Evolutionary conservation across 2,797 vertebrate species (phyloP).

Genomic region (Hydrophis major): DNA sequence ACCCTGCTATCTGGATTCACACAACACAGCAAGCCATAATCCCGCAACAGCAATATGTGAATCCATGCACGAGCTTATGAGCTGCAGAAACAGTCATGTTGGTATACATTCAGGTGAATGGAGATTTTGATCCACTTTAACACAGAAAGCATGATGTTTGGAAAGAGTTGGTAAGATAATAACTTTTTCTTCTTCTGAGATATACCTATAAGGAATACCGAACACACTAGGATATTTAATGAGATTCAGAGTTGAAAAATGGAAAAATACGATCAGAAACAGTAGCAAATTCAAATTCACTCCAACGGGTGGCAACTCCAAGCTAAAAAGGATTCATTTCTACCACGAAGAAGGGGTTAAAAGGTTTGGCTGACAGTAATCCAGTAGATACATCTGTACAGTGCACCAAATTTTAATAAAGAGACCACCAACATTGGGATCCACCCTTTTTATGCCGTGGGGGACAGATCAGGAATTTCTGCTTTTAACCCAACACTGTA

Average conservation of each 20-base stretch:
- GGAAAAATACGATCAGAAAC: background rate
- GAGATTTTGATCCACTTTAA: background rate
- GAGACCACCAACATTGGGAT: background rate
- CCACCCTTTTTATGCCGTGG: background rate
- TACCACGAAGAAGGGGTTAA: background rate
- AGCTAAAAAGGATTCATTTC: background rate
- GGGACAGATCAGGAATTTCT: background rate
- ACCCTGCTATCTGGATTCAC: background rate
- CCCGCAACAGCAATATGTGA: background rate
- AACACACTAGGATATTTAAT: background rate
- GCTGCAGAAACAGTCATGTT: background rate
- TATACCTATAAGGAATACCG: background rate
- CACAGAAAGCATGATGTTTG: background rate
- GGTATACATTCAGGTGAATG: background rate
- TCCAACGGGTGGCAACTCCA: background rate
- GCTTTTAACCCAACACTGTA: background rate
- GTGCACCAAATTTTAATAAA: background rate
- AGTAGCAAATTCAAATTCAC: background rate
- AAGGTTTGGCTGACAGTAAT: background rate
- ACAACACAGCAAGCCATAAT: background rate
- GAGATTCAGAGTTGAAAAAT: background rate
- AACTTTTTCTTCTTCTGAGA: background rate
- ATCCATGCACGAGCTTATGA: background rate
- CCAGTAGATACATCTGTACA: background rate
- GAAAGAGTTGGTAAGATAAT: background rate